Conservation (phyloP, 2,113 vertebrate species). For the Psilopsiagon aurifrons region DNA sequence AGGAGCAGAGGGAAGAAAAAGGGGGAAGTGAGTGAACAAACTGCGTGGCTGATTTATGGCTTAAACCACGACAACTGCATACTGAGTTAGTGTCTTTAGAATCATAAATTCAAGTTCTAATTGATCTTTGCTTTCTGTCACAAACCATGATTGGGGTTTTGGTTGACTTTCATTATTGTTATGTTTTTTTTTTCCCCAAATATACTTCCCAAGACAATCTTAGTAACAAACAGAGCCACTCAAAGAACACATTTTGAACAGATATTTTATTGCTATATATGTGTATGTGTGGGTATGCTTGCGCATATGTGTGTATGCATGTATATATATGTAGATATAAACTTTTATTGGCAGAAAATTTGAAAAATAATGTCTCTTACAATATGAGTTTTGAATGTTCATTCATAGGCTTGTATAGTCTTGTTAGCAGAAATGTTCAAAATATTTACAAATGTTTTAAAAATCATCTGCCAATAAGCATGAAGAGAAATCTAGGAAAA, state of each 20-base stretch:
- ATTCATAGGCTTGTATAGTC: neutral
- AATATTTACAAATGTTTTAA: neutral
- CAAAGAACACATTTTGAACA: neutral
- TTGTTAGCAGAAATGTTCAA: neutral
- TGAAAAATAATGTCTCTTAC: neutral
- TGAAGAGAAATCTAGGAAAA: neutral
- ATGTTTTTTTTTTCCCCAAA: neutral
- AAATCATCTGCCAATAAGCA: neutral
- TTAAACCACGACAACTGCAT: too few relatives aligned
- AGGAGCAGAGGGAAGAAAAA: too few relatives aligned
- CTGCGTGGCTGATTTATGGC: too few relatives aligned
- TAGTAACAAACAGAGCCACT: neutral
- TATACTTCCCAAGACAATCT: neutral
- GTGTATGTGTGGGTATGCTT: neutral
- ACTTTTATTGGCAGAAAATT: neutral
- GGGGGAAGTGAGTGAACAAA: too few relatives aligned
- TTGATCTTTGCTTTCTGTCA: neutral
- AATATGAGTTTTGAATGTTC: neutral
- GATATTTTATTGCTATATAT: neutral
- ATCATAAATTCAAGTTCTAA: neutral
- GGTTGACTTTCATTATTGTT: neutral
- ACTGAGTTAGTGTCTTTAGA: neutral
- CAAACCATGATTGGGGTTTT: neutral
- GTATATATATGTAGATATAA: neutral
- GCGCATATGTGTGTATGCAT: neutral